Evolutionary conservation across 2,888 invertebrate genomes (phyloP).

Genomic region (Laothoe populi): DNA sequence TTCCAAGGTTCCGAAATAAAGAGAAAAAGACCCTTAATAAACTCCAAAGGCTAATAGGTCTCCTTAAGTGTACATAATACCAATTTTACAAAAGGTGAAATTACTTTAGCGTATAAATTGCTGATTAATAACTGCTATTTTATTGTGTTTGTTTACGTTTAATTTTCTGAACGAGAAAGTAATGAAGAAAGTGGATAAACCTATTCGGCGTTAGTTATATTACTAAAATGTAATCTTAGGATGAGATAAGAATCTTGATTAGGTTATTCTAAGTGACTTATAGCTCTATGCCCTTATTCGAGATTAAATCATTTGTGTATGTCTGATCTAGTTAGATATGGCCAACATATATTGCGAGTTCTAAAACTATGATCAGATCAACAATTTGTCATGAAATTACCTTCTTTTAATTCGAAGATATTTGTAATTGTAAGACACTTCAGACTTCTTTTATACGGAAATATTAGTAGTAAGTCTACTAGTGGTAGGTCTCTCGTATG

Average conservation of each 20-base stretch:
- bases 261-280: slow-evolving; percentile 7
- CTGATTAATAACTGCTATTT: neutral
- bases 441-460: no score
- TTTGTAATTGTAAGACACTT: no score
- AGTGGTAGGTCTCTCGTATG: no score
- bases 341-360: neutral
- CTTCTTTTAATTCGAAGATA: neutral
- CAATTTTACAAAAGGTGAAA: neutral
- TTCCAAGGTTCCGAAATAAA: no score
- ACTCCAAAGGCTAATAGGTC: neutral
- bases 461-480: no score
- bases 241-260: neutral
- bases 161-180: neutral
- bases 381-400: neutral
- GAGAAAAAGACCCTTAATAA: slow-evolving; percentile 8
- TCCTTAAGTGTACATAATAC: neutral
- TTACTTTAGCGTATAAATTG: neutral
- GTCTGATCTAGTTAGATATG: neutral
- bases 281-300: neutral
- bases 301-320: slow-evolving; percentile 14
- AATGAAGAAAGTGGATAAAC: neutral
- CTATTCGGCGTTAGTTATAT: neutral
- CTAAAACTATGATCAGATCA: neutral
- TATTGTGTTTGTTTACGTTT: neutral
- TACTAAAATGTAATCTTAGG: neutral